phyloP scores from a whole-genome alignment of 2,113 vertebrate species.

The Atractosteus spatula region DNA sequence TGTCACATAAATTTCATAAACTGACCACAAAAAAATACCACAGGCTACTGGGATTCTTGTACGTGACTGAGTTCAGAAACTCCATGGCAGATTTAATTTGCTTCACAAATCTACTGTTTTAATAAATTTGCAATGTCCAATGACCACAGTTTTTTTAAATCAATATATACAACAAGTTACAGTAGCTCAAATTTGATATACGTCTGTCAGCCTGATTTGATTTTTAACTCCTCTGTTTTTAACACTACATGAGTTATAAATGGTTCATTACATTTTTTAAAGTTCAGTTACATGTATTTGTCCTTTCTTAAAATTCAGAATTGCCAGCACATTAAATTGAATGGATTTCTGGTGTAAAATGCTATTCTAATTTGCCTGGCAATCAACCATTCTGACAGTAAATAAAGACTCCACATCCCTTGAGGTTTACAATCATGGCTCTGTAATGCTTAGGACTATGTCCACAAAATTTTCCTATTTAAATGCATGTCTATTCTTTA shows the following conservation, averaged over 20 bases:
- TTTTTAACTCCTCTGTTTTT: constrained; percentile 11
- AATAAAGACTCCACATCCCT: background rate
- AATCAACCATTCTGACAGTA: background rate
- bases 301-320: background rate
- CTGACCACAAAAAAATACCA: no score
- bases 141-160: constrained; percentile 20
- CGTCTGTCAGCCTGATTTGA: constrained; percentile 7
- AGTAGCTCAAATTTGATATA: no score
- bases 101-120: no score
- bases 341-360: background rate
- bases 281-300: constrained; percentile 1
- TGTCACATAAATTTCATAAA: no score
- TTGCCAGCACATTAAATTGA: background rate
- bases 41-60: no score
- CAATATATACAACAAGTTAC: no score
- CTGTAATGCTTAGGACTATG: constrained; percentile 5
- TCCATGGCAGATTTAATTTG: no score
- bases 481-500: no score
- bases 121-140: constrained; percentile 3
- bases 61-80: no score
- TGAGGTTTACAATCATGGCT: background rate
- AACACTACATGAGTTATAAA: background rate
- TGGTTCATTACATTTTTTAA: background rate
- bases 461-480: background rate
- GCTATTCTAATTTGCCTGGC: background rate